Evolutionary conservation across 1,140 invertebrate species (phyloP).

Genomic region (Brachionus angularis): DNA sequence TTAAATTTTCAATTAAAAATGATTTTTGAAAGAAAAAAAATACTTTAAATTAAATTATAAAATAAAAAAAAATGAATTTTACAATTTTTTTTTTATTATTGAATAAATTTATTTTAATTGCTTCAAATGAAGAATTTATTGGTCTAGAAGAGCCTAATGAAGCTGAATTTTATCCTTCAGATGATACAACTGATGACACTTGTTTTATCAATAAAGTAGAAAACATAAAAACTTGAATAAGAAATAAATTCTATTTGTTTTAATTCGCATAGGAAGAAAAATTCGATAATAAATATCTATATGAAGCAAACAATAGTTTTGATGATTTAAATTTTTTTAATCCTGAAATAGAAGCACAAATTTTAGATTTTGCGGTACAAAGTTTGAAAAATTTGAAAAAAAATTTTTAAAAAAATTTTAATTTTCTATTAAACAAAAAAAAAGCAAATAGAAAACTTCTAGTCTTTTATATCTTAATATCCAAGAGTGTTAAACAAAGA

Average conservation of each 20-base stretch:
- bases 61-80: not conserved
- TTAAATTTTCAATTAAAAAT: no score
- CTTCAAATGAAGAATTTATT: no score
- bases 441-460: not conserved
- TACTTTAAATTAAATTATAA: not conserved
- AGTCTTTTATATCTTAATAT: constrained; percentile 22
- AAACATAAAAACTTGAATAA: no score
- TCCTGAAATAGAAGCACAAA: constrained; percentile 21
- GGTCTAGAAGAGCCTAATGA: not conserved
- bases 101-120: not conserved
- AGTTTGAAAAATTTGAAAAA: no score
- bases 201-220: not conserved
- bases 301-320: no score
- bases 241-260: not conserved
- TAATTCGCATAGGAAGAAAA: no score
- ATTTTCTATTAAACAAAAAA: no score
- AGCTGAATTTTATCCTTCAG: constrained; percentile 12
- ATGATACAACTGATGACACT: not conserved
- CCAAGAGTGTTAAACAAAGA: constrained; percentile 19
- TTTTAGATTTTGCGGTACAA: constrained; percentile 28
- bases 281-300: no score
- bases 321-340: constrained; percentile 22
- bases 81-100: not conserved
- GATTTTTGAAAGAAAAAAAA: not conserved
- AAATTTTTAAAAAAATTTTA: no score